These are phyloP conservation scores for Andrena hattorfiana DNA, from an alignment of 2,888 invertebrate species.

Conservation along the genomic window DNA sequence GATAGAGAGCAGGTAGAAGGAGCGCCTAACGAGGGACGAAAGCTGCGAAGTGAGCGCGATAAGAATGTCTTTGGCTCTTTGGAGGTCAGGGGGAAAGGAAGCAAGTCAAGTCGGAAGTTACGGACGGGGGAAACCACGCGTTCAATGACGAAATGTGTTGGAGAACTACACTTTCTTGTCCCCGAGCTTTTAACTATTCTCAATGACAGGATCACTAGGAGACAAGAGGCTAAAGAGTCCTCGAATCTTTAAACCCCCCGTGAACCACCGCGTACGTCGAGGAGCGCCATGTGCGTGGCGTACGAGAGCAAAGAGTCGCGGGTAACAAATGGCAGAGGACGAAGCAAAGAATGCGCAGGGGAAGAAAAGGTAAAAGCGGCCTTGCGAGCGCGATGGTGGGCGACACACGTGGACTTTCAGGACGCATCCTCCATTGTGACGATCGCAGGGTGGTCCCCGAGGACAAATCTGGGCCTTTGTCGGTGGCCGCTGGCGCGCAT, in stretches of 20 bases:
- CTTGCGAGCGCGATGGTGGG: conserved; percentile 39
- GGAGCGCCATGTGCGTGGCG: neutral
- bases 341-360: conserved; percentile 11
- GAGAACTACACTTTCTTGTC: neutral
- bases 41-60: conserved; percentile 4
- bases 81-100: neutral
- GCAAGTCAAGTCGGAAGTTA: neutral
- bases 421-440: conserved; percentile 63
- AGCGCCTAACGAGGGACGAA: conserved; percentile 40
- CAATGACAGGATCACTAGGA: neutral
- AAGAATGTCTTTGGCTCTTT: conserved; percentile 11
- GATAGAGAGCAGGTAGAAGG: conserved; percentile 24
- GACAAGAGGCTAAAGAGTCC: neutral
- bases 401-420: conserved; percentile 66
- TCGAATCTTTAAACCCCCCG: neutral
- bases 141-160: neutral
- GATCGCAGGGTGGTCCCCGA: conserved; percentile 49
- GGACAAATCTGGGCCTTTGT: conserved; percentile 78
- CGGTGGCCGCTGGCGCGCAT: conserved; percentile 60
- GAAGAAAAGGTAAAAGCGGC: conserved; percentile 18
- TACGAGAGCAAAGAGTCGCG: neutral
- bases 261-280: neutral
- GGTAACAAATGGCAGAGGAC: neutral
- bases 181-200: neutral
- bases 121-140: no score